Evolutionary conservation across 2,113 vertebrate species (phyloP).

Genomic region (Tachuris rubrigastra): DNA sequence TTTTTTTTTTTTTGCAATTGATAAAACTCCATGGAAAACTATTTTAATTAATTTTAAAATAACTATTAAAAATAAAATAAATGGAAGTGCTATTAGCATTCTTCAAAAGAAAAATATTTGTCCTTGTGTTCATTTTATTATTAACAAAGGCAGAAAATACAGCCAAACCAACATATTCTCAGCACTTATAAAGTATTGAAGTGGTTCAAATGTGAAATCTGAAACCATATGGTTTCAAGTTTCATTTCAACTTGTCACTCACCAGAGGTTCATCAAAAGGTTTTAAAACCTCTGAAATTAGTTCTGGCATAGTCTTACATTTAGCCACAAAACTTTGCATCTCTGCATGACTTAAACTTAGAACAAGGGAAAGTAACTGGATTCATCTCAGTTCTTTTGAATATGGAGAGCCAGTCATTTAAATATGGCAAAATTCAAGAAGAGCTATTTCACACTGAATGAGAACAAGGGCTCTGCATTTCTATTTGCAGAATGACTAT

Average conservation of each 20-base stretch:
- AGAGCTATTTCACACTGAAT: not conserved
- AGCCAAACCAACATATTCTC: not conserved
- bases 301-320: not conserved
- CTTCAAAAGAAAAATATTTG: not conserved
- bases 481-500: not conserved
- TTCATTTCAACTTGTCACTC: not conserved
- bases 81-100: not conserved
- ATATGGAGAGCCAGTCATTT: not conserved
- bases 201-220: not conserved
- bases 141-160: not conserved
- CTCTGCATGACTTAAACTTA: not conserved
- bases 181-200: not conserved
- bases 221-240: not conserved
- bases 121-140: not conserved
- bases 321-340: not conserved
- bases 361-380: not conserved
- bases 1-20: not conserved
- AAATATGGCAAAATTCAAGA: conserved; percentile 12
- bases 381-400: not conserved
- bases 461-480: not conserved
- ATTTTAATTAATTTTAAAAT: not conserved
- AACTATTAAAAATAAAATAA: not conserved
- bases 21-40: not conserved
- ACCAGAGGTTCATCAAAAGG: not conserved
- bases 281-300: not conserved